phyloP scores from a whole-genome alignment of 2,113 vertebrate genomes.

The Phocoena sinus region DNA sequence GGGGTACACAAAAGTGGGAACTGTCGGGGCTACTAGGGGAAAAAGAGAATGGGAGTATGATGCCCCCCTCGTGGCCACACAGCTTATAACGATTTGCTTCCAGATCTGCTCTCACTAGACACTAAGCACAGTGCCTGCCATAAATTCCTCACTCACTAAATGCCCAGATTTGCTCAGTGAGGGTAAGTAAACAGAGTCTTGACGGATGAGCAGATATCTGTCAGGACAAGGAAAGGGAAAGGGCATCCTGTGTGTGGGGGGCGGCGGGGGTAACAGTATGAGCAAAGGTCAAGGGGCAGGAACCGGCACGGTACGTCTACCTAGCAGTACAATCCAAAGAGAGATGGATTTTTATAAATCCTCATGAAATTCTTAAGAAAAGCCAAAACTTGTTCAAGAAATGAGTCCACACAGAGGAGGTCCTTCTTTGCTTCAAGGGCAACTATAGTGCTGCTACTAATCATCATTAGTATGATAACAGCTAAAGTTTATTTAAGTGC shows the following conservation, averaged over 20 bases:
- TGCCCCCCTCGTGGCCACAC: neutral
- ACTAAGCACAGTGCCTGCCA: neutral
- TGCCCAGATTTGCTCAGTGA: neutral
- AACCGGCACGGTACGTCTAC: too few species aligned
- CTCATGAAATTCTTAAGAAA: neutral
- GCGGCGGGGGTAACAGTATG: rapidly evolving
- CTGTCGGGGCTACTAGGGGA: neutral
- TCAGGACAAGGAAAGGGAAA: neutral
- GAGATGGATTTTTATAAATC: neutral
- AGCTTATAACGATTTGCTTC: neutral
- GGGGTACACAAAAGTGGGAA: neutral
- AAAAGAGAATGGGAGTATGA: neutral
- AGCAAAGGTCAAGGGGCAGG: neutral
- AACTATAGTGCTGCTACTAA: neutral
- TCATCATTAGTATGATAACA: neutral
- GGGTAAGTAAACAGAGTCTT: neutral
- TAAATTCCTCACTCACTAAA: neutral
- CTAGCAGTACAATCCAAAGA: neutral
- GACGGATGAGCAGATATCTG: neutral
- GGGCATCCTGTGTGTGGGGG: rapidly evolving
- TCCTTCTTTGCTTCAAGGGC: neutral
- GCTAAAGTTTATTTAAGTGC: neutral
- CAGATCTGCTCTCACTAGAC: neutral
- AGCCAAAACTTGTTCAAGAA: neutral
- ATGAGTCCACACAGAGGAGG: neutral